Conservation (phyloP, 2,797 vertebrate species). For the Onychomys leucogaster region DNA sequence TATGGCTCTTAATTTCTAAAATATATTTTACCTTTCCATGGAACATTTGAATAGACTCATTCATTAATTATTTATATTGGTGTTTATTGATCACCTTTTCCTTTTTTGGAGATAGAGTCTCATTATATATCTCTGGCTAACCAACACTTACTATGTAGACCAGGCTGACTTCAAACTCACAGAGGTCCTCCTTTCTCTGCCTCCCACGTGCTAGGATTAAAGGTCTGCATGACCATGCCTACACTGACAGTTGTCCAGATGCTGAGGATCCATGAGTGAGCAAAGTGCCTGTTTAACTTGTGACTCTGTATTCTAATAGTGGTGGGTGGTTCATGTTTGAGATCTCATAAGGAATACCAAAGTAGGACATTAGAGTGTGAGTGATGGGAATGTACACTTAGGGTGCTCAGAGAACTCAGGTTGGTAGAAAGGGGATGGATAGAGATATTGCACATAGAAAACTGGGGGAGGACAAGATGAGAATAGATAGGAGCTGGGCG, state of each 20-base stretch:
- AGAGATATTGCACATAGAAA: not conserved
- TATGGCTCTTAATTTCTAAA: not conserved
- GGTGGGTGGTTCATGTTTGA: not conserved
- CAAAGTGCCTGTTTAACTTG: not conserved
- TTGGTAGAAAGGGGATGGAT: not conserved
- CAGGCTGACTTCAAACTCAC: not conserved
- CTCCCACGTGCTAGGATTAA: not conserved
- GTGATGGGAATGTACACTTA: not conserved
- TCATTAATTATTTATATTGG: conserved; percentile 19
- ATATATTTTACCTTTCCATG: not conserved
- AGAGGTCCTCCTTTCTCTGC: not conserved
- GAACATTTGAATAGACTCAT: not conserved
- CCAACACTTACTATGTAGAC: not conserved
- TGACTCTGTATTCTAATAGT: not conserved
- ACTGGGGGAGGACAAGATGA: not conserved
- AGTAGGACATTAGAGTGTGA: conserved; percentile 4
- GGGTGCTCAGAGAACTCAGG: conserved; percentile 25
- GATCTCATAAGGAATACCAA: not conserved
- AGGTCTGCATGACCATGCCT: not conserved
- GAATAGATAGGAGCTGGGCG: not conserved
- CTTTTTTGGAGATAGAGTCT: not conserved
- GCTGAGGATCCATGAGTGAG: not conserved
- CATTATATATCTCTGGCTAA: not conserved
- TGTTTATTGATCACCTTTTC: conserved; percentile 12
- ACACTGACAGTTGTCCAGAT: conserved; percentile 1